phyloP scores from a whole-genome alignment of 1,140 invertebrate species.

The Drosophila lini region DNA sequence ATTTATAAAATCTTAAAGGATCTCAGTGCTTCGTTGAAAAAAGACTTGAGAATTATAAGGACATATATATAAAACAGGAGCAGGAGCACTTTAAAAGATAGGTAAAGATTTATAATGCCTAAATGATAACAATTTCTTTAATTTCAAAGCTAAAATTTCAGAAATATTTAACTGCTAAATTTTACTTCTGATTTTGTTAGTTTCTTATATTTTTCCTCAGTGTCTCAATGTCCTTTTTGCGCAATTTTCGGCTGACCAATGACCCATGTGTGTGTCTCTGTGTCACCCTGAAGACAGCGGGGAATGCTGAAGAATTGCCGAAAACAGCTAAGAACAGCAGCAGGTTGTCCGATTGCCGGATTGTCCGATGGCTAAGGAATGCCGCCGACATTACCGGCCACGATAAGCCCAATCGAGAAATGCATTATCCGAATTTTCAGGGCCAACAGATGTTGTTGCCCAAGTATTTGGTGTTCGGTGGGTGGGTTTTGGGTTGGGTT shows the following conservation, averaged over 20 bases:
- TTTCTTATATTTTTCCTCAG: constrained; percentile 1
- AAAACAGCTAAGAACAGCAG: constrained; percentile 40
- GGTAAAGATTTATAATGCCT: not conserved
- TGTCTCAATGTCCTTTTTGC: constrained; percentile 44
- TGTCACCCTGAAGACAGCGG: constrained; percentile 44
- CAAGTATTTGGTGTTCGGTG: not conserved
- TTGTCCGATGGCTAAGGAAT: constrained; percentile 38
- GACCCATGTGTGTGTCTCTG: constrained; percentile 40
- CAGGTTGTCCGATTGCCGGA: constrained; percentile 45
- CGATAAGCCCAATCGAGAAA: constrained; percentile 46
- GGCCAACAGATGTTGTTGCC: constrained; percentile 43
- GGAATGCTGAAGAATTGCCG: constrained; percentile 27
- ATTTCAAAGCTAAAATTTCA: not conserved
- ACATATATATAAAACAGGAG: not conserved
- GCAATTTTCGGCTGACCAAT: constrained; percentile 58
- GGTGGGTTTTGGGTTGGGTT: not conserved
- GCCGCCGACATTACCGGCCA: constrained; percentile 57
- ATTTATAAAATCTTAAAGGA: not conserved
- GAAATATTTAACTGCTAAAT: not conserved
- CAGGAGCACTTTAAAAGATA: not conserved
- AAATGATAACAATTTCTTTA: not conserved
- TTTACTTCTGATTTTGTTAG: no score
- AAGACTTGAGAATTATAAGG: not conserved
- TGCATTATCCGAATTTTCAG: constrained; percentile 45
- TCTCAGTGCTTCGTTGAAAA: not conserved